Evolutionary conservation across 2,113 vertebrate species (phyloP).

Genomic region (Lepidothrix coronata): DNA sequence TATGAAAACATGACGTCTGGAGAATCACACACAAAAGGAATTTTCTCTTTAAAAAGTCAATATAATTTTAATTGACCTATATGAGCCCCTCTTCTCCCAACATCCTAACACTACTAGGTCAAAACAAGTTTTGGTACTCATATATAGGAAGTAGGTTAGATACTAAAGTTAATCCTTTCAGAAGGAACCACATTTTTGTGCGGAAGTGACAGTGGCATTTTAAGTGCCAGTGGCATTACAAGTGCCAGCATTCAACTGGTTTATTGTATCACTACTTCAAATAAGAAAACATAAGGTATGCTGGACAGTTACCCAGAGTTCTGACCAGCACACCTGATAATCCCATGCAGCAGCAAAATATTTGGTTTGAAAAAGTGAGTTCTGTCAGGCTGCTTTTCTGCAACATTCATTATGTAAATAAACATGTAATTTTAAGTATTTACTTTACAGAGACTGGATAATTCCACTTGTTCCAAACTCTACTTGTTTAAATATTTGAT

Average conservation of each 20-base stretch:
- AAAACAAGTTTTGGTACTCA: constrained; percentile 15
- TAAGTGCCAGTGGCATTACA: constrained; percentile 39
- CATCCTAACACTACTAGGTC: not conserved
- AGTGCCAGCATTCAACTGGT: constrained; percentile 20
- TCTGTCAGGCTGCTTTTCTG: constrained; percentile 7
- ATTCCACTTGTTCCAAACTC: constrained; percentile 59
- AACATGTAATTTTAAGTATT: constrained; percentile 28
- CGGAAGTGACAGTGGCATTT: constrained; percentile 57
- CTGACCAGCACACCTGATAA: not conserved
- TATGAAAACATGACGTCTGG: constrained; percentile 23
- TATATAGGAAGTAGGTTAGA: not conserved
- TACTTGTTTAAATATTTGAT: constrained; percentile 63
- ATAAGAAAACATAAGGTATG: constrained; percentile 22
- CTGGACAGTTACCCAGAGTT: not conserved
- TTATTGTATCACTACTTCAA: constrained; percentile 11
- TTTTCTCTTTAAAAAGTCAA: constrained; percentile 5
- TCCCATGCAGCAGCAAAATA: constrained; percentile 18
- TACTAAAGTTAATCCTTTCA: not conserved
- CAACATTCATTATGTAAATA: constrained; percentile 55
- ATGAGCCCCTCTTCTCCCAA: not conserved
- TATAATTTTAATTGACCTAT: not conserved
- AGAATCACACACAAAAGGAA: constrained; percentile 5
- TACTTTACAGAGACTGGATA: constrained; percentile 60
- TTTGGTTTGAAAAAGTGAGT: constrained; percentile 1
- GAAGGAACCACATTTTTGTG: constrained; percentile 29